Evolutionary conservation across 2,888 invertebrate species (phyloP).

Genomic region (Cacoxenus indagator): DNA sequence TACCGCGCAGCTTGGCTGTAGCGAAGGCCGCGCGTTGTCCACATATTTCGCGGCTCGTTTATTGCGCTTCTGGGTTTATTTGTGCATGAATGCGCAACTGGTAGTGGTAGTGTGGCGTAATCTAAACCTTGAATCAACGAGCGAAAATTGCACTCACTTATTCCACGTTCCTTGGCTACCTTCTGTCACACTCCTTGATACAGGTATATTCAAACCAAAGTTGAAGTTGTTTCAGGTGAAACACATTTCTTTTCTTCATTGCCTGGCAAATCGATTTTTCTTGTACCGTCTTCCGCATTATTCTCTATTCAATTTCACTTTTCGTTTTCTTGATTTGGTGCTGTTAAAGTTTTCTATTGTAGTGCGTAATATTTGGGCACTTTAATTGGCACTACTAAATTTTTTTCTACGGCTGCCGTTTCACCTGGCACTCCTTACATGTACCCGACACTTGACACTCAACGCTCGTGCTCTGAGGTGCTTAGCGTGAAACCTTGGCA

Average conservation of each 20-base stretch:
- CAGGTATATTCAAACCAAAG: neutral
- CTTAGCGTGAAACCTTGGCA: neutral
- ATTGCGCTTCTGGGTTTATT: slow-evolving; percentile 21
- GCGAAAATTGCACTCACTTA: neutral
- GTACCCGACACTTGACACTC: neutral
- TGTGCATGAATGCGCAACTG: slow-evolving; percentile 19
- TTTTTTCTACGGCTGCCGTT: neutral
- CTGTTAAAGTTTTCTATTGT: neutral
- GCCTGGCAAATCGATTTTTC: slow-evolving; percentile 5
- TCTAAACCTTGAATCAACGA: neutral
- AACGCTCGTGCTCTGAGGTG: neutral
- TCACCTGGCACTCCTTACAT: neutral
- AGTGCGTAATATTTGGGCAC: neutral
- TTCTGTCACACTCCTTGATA: neutral
- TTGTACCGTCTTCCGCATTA: neutral
- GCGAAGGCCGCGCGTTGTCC: neutral
- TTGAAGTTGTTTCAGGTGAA: neutral
- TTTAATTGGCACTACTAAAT: slow-evolving; percentile 2
- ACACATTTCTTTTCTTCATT: neutral
- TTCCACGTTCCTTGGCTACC: neutral
- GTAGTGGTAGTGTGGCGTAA: slow-evolving; percentile 14
- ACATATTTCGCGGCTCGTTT: neutral
- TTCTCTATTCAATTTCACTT: neutral
- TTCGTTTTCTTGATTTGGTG: slow-evolving; percentile 4
- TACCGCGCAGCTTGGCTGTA: neutral